Conservation (phyloP, 2,113 vertebrate species). For the Gobiocypris rarus region DNA sequence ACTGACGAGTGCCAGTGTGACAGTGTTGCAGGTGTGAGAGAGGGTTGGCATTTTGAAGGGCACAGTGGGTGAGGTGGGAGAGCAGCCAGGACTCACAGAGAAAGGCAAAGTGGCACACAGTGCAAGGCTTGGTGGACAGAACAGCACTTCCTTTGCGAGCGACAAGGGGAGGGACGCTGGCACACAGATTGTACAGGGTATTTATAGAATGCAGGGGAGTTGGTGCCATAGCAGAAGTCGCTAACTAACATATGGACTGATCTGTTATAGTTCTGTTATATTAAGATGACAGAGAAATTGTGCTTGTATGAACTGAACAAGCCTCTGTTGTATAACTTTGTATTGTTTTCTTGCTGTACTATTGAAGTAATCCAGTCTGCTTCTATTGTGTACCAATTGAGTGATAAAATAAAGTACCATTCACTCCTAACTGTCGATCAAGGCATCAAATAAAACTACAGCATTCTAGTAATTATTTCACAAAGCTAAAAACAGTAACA, state of each 20-base stretch:
- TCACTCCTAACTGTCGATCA: not conserved
- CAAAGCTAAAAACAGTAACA: not conserved
- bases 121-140: constrained; percentile 41
- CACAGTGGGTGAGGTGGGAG: constrained; percentile 37
- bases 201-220: constrained; percentile 51
- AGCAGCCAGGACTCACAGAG: constrained; percentile 36
- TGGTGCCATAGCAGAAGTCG: constrained; percentile 45
- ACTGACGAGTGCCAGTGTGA: constrained; percentile 53
- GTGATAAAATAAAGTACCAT: not conserved
- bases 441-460: not conserved
- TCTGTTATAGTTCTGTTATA: constrained; percentile 33
- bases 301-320: not conserved
- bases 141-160: constrained; percentile 52
- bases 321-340: not conserved
- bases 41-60: constrained; percentile 54
- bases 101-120: constrained; percentile 47
- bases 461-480: not conserved
- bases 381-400: not conserved
- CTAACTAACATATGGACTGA: constrained; percentile 54
- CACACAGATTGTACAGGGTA: constrained; percentile 39
- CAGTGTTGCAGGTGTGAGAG: constrained; percentile 47
- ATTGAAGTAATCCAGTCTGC: not conserved
- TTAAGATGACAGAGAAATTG: not conserved
- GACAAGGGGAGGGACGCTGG: constrained; percentile 41
- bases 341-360: not conserved